Conservation (phyloP, 1,140 invertebrate species). For the Drosophila arawakana region DNA sequence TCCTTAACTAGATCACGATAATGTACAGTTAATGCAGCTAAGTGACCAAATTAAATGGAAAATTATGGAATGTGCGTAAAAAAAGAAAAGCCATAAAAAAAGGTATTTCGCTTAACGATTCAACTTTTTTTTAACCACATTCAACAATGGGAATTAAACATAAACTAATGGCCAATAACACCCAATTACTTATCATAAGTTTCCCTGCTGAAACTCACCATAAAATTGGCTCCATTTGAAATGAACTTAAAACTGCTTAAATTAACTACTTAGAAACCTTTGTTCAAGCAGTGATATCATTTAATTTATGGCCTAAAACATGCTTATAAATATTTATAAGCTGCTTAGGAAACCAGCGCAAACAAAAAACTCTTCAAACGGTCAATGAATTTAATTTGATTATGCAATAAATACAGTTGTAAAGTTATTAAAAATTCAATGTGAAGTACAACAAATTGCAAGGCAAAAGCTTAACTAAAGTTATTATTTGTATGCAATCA, state of each 20-base stretch:
- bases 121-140: background rate
- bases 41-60: constrained; percentile 21
- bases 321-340: constrained; percentile 1
- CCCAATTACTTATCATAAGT: constrained; percentile 4
- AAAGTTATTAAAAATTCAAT: constrained; percentile 25
- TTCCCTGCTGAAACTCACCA: background rate
- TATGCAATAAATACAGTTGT: constrained; percentile 20
- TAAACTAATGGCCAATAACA: background rate
- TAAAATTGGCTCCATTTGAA: background rate
- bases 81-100: background rate
- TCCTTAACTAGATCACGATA: constrained; percentile 26
- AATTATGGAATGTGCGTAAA: constrained; percentile 3
- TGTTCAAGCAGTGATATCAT: constrained; percentile 7
- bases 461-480: constrained; percentile 11
- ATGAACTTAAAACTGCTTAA: background rate
- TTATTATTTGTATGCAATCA: constrained; percentile 31
- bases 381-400: constrained; percentile 11
- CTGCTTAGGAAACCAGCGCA: background rate
- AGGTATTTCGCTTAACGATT: background rate
- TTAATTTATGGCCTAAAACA: background rate
- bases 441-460: constrained; percentile 12
- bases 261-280: background rate
- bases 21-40: constrained; percentile 2
- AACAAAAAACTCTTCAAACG: background rate
- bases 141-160: background rate